Evolutionary conservation across 64 coral and sea anemone species (phyloP), one percentile per base, ranked within the genome.

Genomic region (Trachythela sp.): DNA sequence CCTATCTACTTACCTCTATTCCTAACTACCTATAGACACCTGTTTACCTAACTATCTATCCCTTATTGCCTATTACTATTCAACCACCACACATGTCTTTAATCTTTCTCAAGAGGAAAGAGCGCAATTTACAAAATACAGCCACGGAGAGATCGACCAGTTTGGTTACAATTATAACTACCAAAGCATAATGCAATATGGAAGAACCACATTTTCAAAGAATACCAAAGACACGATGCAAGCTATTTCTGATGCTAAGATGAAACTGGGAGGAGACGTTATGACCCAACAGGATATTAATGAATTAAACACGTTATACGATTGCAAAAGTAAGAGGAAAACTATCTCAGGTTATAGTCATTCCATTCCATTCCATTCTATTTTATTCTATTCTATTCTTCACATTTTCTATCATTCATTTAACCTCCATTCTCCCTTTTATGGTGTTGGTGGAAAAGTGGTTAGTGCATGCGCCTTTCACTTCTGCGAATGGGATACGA

Each of bases 141-240:
- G 71, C 17, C 71, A 77, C 31, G 71, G 71, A 10, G 71, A 32
- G 11, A 39, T 77, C 31, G 71, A 77, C 26, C 30, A 77, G 36
- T 77, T 77, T 77, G 71, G 71, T 34, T 22, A 22, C 71, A 36
- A 32, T 6, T 77, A 36, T 27, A 77, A 77, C 71, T 77, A 77
- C 71, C 29, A 77, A 39, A 77, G 71, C 26, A 77, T 77, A 36
- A 77, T 77, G 71, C 30, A 77, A 15, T 77, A 77, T 15, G 71
- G 71, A 77, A 77, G 36, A 77, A 77, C 71, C 4, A n/a, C 71
- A 36, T 77, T 77, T 18, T 11, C 30, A 32, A 14, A 13, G 11
- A 14, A 13, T 39, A 27, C 2, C 30, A 35, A 35, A 32, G 17
- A 77, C 71, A 77, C n/a, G 9, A 77, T 77, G 71, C 4, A 77